A percentile compares a stretch with the other conserved stretches of the same genome.
Conservation (phyloP, 2,797 vertebrate genomes). For the Gastrophryne carolinensis region DNA sequence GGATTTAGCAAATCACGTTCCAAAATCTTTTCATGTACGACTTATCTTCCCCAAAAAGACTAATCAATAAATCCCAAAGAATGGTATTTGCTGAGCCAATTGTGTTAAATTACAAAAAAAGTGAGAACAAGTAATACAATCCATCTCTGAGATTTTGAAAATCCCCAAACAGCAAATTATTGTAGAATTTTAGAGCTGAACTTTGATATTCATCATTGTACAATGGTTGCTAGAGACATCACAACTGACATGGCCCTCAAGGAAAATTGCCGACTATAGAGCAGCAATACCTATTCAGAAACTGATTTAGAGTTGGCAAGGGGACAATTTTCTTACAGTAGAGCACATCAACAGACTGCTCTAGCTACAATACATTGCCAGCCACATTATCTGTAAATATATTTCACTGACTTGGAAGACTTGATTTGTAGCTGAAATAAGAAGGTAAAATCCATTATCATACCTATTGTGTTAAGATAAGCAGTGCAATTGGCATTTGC, state of each 20-base stretch:
- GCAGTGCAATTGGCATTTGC: conserved; percentile 31
- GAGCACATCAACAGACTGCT: conserved; percentile 44
- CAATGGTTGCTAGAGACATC: conserved; percentile 52
- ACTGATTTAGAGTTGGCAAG: conserved; percentile 61
- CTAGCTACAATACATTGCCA: conserved; percentile 53
- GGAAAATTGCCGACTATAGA: conserved; percentile 52
- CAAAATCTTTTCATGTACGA: background rate
- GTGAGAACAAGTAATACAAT: conserved; percentile 37
- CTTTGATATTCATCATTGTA: conserved; percentile 52
- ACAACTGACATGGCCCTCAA: conserved; percentile 50
- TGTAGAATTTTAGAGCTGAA: conserved; percentile 51
- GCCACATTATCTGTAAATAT: conserved; percentile 55
- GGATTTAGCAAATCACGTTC: background rate
- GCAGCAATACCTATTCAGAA: conserved; percentile 51
- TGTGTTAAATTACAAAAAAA: conserved; percentile 45
- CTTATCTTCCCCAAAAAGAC: conserved; percentile 6
- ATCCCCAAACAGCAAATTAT: conserved; percentile 44
- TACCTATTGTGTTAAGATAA: conserved; percentile 41
- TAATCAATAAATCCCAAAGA: conserved; percentile 43
- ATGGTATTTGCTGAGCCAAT: conserved; percentile 41
- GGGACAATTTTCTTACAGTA: conserved; percentile 56
- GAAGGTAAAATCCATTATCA: conserved; percentile 47
- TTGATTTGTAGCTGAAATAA: conserved; percentile 49
- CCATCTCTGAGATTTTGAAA: conserved; percentile 31
- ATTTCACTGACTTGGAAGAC: conserved; percentile 50